Evolutionary conservation across 1,140 invertebrate genomes (phyloP), one percentile per base, ranked within the genome.

Genomic region (honey bee (Apis mellifera)): DNA sequence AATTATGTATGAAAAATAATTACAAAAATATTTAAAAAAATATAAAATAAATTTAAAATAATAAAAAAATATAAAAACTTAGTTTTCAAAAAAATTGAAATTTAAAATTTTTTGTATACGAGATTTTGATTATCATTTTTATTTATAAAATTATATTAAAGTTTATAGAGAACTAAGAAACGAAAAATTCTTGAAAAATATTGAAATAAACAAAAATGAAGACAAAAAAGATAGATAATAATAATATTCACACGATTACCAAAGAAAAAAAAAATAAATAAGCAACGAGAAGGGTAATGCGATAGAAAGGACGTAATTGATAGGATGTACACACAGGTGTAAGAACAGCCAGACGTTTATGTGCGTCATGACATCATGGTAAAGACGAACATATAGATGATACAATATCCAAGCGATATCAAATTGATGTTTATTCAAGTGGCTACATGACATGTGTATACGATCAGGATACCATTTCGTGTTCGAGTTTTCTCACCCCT

Each of bases 351-450:
- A 62, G 65, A 68, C 66, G 42, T 83, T 83, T 83, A 71, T 23
- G 60, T 8, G 23, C 76, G 32, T 71, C 57, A 55, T 69, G 70
- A 26, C 62, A 26, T 64, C 59, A 26, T 17, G n/a, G 62, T 17
- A 65, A 84, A 78, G 19, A 60, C 70, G 73, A 70, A 66, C 54
- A 77, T 72, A 54, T 50, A 52, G n/a, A 72, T 77, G 77, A 80
- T 71, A 78, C 68, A 75, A 86, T 88, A 86, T 86, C 77, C 78
- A 15, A 65, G 69, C 83, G 86, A 90, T 88, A 89, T 90, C 76
- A 86, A 89, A 90, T 87, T 90, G 90, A 91, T 91, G 87, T 91
- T 91, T 90, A 89, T 86, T 89, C 87, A 91, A 90, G 85, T 90
- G 87, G 84, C 66, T 78, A 69, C 70, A 19, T 15, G 84, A 74